These are phyloP conservation scores for Trochalopteron elliotii DNA, from an alignment of 2,113 vertebrate genomes.

Conservation along the genomic window DNA sequence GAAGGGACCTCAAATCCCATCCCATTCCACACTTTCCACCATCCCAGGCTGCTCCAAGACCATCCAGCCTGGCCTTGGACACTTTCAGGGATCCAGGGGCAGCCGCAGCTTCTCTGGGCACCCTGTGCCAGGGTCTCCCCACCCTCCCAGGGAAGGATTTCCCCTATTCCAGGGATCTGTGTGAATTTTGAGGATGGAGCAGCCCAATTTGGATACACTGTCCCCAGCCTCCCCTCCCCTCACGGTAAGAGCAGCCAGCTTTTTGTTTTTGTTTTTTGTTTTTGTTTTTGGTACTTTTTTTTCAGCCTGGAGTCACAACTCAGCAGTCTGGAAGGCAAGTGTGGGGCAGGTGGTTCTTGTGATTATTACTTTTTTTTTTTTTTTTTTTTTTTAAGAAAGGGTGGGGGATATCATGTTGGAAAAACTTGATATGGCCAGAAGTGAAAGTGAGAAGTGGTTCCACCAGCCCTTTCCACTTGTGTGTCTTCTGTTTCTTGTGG, in stretches of 20 bases:
- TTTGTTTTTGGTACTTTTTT: too few relatives aligned
- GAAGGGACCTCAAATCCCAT: neutral
- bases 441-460: neutral
- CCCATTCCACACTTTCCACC: rapidly evolving
- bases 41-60: neutral
- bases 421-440: neutral
- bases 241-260: rapidly evolving
- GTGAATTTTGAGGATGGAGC: neutral
- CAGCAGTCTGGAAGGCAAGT: neutral
- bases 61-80: rapidly evolving
- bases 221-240: neutral
- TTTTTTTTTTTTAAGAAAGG: neutral
- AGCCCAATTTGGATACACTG: neutral
- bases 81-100: neutral
- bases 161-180: neutral
- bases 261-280: too few relatives aligned
- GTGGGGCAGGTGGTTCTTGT: neutral
- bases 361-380: neutral
- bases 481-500: neutral
- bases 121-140: rapidly evolving
- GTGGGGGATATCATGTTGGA: rapidly evolving
- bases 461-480: rapidly evolving
- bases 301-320: neutral
- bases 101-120: neutral
- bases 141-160: neutral